These are phyloP conservation scores for Cosmorhoe ocellata DNA, from an alignment of 2,888 invertebrate species.

Conservation along the genomic window DNA sequence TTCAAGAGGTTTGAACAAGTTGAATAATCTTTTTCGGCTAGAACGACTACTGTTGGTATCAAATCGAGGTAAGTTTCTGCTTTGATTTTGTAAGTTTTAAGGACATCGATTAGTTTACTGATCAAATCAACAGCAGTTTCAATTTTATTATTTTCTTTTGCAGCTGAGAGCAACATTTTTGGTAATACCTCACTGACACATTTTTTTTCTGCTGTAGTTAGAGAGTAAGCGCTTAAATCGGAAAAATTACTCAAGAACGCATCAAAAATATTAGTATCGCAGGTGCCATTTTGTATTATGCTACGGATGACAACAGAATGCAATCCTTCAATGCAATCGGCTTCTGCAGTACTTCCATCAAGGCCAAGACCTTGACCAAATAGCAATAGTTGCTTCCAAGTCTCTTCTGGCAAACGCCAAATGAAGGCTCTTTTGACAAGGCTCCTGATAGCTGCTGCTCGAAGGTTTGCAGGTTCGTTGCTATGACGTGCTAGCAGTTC, in stretches of 20 bases:
- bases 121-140: constrained; percentile 28
- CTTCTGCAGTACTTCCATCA: constrained; percentile 49
- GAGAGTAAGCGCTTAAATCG: constrained; percentile 48
- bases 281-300: constrained; percentile 39
- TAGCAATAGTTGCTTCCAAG: constrained; percentile 51
- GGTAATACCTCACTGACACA: constrained; percentile 37
- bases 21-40: constrained; percentile 37
- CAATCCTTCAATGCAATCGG: constrained; percentile 55
- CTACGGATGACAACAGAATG: constrained; percentile 58
- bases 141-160: constrained; percentile 29
- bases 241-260: constrained; percentile 51
- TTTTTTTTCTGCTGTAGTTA: constrained; percentile 43
- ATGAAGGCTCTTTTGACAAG: constrained; percentile 55
- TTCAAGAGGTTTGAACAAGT: constrained; percentile 37
- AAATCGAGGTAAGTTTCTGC: constrained; percentile 38
- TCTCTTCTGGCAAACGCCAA: constrained; percentile 55
- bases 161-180: constrained; percentile 37
- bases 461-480: constrained; percentile 57
- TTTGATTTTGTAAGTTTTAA: constrained; percentile 43
- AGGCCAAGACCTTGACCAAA: constrained; percentile 58
- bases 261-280: constrained; percentile 35
- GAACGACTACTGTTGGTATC: constrained; percentile 36
- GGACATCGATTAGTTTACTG: constrained; percentile 41
- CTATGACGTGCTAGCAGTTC: constrained; percentile 45
- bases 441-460: constrained; percentile 61